Percentiles rank a stretch among this genome's conserved stretches.
Evolutionary conservation across 2,113 vertebrate species (phyloP).

Genomic region (Chionomys nivalis): DNA sequence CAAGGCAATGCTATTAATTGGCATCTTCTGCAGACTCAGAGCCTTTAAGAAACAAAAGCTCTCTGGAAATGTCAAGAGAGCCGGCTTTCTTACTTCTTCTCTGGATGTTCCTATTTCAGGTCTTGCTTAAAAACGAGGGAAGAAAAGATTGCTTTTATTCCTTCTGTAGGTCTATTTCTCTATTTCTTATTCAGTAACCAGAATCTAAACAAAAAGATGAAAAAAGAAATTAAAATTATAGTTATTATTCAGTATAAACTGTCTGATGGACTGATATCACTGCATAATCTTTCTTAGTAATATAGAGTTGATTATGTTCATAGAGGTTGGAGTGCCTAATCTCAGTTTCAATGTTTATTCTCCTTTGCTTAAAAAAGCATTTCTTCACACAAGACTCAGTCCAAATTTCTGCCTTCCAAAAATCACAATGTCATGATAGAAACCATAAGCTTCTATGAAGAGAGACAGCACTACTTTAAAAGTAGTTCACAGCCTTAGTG

Average conservation of each 20-base stretch:
- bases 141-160: not conserved
- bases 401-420: not conserved
- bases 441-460: not conserved
- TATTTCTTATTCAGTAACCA: not conserved
- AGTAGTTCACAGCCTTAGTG: accelerated
- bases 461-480: accelerated
- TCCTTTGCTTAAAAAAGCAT: not conserved
- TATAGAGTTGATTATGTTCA: not conserved
- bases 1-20: slow-evolving; percentile 28
- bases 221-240: not conserved
- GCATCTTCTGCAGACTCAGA: slow-evolving; percentile 26
- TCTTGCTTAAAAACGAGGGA: slow-evolving; percentile 40
- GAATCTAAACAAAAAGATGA: not conserved
- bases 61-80: slow-evolving; percentile 31
- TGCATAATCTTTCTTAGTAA: not conserved
- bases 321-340: not conserved
- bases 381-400: not conserved
- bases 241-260: not conserved
- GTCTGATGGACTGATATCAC: not conserved
- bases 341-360: not conserved
- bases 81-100: not conserved
- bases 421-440: not conserved
- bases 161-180: not conserved
- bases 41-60: slow-evolving; percentile 11
- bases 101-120: slow-evolving; percentile 10